Conservation (phyloP, 1,140 invertebrate species). For the Augochlora pura region DNA sequence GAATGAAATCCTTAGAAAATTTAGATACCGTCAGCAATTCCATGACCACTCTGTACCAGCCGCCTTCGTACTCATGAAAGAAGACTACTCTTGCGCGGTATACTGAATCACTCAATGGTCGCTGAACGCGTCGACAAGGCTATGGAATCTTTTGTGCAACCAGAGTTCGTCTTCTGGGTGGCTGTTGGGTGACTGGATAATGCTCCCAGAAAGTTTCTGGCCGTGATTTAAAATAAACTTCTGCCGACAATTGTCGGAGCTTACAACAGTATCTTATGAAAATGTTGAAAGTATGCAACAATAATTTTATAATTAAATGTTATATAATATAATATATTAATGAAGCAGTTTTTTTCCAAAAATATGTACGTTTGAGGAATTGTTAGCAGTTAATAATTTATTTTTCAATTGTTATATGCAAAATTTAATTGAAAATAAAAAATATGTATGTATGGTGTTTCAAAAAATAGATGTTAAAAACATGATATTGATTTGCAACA, state of each 20-base stretch:
- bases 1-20: background rate
- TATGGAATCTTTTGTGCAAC: conserved; percentile 2
- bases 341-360: no score
- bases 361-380: no score
- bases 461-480: no score
- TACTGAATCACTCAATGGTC: background rate
- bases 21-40: background rate
- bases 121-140: background rate
- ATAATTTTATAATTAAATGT: background rate
- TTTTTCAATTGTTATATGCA: no score
- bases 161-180: background rate
- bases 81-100: background rate
- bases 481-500: no score
- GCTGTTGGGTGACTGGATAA: no score
- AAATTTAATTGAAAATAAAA: no score
- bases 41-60: background rate
- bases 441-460: no score
- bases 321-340: background rate
- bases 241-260: background rate
- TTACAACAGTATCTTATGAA: background rate
- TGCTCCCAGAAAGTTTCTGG: background rate
- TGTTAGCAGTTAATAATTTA: no score
- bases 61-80: background rate
- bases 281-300: no score
- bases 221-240: conserved; percentile 15